Percentiles rank a stretch among this genome's conserved stretches.
phyloP scores from a whole-genome alignment of 2,888 invertebrate genomes.

The Taphrorychus bicolor region DNA sequence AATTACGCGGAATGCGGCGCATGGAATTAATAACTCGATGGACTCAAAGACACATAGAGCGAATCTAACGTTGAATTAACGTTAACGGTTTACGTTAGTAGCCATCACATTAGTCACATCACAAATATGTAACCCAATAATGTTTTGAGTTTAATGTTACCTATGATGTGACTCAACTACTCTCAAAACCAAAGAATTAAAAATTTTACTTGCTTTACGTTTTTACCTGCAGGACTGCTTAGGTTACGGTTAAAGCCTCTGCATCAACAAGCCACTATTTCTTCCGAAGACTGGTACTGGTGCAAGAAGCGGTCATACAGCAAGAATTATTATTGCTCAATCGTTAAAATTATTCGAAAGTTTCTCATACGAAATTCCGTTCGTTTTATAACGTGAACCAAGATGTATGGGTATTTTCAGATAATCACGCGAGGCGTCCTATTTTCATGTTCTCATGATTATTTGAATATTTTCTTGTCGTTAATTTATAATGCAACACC shows the following conservation, averaged over 20 bases:
- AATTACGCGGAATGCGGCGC: conserved; percentile 29
- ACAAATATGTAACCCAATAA: too few relatives aligned
- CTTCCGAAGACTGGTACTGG: background rate
- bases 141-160: too few relatives aligned
- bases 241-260: too few relatives aligned
- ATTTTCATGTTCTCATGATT: conserved; percentile 27
- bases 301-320: background rate
- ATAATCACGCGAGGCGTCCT: conserved; percentile 30
- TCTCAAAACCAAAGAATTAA: too few relatives aligned
- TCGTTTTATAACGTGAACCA: conserved; percentile 29
- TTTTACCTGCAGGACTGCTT: too few relatives aligned
- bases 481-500: conserved; percentile 8
- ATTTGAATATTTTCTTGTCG: conserved; percentile 27
- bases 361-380: conserved; percentile 35
- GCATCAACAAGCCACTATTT: too few relatives aligned
- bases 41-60: background rate
- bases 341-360: conserved; percentile 40
- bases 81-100: too few relatives aligned
- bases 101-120: too few relatives aligned
- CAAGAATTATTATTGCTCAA: conserved; percentile 36
- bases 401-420: conserved; percentile 34
- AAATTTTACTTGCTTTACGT: too few relatives aligned
- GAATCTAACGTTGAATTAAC: background rate
- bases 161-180: too few relatives aligned
- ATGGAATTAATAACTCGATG: conserved; percentile 21